Base-by-base conservation (phyloP, 2,888 invertebrate genomes). In the Embidobia sp. region DNA sequence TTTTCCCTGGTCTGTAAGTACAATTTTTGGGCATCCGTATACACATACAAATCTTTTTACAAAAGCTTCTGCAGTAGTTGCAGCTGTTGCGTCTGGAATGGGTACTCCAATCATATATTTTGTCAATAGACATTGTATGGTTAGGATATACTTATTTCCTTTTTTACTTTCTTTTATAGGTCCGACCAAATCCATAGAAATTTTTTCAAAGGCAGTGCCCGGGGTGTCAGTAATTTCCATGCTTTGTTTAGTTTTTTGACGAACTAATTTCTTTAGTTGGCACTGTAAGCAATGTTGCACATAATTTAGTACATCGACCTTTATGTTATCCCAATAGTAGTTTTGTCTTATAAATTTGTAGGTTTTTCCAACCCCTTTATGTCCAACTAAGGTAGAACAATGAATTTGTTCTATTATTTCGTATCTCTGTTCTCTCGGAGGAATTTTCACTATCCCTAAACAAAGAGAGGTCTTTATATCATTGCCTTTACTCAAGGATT, bases 151-250 rank as follows among this genome's bases (percentile, higher is more conserved):
- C 10, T 44, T 22, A 10, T 44, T 44, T 2, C 22, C 22, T 10
- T n/a, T n/a, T 0, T n/a, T 18, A 1, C 10, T 44, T 3, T n/a
- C 10, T 19, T 3, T 8, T 3, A 42, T 8, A 10, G 22, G 42
- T 6, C 59, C 59, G 2, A 59, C 46, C 7, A 59, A 11, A 11
- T 59, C 46, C 11, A 59, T 26, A 1, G 31, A 7, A 1, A 55
- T 29, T 16, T 64, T 64, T 16, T 55, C 66, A 19, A 46, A 27
- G 5, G 46, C 8, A n/a, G 42, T 0, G n/a, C 19, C 16, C 4
- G 19, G 42, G 2, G 42, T 44, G 10, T 44, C 22, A 10, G 22
- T 16, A 1, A 66, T 53, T 6, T 29, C 53, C 66, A 66, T 67
- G 1, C 57, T 55, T n/a, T 22, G 15, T 27, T 16, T 42, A 2